Conservation (phyloP, 2,888 invertebrate species). For the Oxycera nigricornis region DNA sequence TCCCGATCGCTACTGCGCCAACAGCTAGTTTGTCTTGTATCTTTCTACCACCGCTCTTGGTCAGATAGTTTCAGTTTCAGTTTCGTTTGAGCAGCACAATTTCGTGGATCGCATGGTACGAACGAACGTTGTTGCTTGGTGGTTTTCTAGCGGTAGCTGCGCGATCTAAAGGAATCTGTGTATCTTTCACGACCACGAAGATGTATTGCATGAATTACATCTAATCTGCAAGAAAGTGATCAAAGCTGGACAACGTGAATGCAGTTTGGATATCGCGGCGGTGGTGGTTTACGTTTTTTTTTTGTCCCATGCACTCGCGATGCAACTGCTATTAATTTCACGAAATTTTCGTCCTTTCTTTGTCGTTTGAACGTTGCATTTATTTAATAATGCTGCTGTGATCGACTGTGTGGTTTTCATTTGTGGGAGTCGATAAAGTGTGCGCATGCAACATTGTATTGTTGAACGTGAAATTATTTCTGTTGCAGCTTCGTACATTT, state of each 20-base stretch:
- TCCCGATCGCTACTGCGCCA: constrained; percentile 5
- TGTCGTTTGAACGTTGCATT: background rate
- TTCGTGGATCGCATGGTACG: constrained; percentile 7
- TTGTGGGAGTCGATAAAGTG: too few relatives aligned
- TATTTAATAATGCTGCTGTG: background rate
- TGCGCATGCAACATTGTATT: too few relatives aligned
- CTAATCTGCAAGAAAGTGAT: constrained; percentile 26
- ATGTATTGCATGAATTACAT: too few relatives aligned
- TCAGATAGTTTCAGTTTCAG: background rate
- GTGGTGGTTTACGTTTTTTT: background rate
- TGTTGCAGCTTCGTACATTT: too few relatives aligned
- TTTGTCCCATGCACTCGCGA: background rate
- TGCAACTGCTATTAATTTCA: background rate
- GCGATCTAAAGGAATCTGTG: too few relatives aligned
- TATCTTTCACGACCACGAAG: too few relatives aligned
- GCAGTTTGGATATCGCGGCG: background rate
- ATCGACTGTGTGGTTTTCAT: background rate
- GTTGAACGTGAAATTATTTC: too few relatives aligned
- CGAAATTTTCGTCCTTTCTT: constrained; percentile 14
- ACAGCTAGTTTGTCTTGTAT: constrained; percentile 25
- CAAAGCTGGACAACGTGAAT: background rate
- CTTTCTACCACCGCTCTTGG: background rate
- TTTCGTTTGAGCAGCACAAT: background rate
- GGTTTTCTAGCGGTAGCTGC: background rate
- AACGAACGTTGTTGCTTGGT: background rate